Base-by-base conservation (phyloP, 1,140 invertebrate genomes). In the Batillaria attramentaria region DNA sequence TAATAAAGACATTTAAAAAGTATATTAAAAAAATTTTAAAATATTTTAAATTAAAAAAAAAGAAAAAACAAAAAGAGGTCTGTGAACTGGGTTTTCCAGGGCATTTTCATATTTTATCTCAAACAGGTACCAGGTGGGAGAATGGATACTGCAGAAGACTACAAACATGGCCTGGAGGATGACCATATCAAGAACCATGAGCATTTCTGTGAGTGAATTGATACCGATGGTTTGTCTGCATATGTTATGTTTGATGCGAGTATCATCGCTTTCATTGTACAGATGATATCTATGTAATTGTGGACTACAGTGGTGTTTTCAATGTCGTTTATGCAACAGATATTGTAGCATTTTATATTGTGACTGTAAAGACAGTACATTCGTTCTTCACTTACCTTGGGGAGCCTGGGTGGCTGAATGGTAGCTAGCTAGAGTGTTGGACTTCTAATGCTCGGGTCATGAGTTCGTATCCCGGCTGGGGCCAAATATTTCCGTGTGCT, bases 131-230 rank as follows among this genome's bases (percentile, higher is more conserved):
- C 68, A 70, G 68, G 68, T 28, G 68, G 68, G 41, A n/a, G 68
- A 24, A 2, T 18, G 41, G 62, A 79, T 46, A 57, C 77, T 10
- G 43, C 79, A 39, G 81, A 79, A 4, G 50, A 81, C 3, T 81
- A 85, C 54, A 81, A 62, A 79, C 87, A 89, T 79, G 88, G 88
- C 18, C 66, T 87, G 62, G 88, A 89, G 69, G 83, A 87, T 79
- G 83, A 88, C 41, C 82, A 87, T 62, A 85, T 89, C 39, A 85
- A 84, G 78, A 83, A 79, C 66, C 85, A 87, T 76, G 86, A 87
- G 43, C 50, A 78, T 13, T 77, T 72, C 35, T 82, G 86, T 87
- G 20, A 39, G 39, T n/a, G 8, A 28, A 28, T 62, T 8, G n/a
- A 18, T 16, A 24, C 57, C 57, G 33, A 28, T 62, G 24, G 10